Conservation (phyloP, 1,140 invertebrate species). For the Drosophila bocki region DNA sequence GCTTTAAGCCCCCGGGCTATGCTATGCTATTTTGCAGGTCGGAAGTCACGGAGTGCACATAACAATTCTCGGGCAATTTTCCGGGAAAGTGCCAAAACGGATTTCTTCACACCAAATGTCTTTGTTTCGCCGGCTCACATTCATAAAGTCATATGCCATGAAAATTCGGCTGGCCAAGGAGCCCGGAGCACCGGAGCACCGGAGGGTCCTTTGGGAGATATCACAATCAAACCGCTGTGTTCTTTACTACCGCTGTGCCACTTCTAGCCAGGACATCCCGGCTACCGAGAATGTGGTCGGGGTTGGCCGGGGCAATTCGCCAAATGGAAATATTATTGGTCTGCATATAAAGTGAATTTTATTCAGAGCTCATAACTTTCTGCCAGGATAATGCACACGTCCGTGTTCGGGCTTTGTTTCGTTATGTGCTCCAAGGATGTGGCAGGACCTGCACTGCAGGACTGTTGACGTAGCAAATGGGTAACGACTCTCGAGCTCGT, state of each 20-base stretch:
- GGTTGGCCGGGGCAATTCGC: constrained; percentile 56
- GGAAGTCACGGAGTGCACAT: constrained; percentile 64
- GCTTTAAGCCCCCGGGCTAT: constrained; percentile 12
- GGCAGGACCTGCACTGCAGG: constrained; percentile 8
- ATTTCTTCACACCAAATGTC: constrained; percentile 66
- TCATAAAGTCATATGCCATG: constrained; percentile 76
- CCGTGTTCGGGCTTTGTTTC: constrained; percentile 3
- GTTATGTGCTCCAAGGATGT: background rate
- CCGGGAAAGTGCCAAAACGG: constrained; percentile 69
- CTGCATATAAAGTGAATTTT: constrained; percentile 78
- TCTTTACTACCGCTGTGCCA: constrained; percentile 44
- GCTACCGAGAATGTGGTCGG: constrained; percentile 20
- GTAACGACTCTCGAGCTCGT: constrained; percentile 27
- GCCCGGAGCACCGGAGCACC: constrained; percentile 4
- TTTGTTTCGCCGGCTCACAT: constrained; percentile 39
- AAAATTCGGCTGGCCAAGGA: constrained; percentile 42
- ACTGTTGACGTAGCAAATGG: constrained; percentile 46
- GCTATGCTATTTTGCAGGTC: background rate
- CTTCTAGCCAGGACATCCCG: constrained; percentile 16
- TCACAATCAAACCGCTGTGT: constrained; percentile 61
- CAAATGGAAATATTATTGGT: constrained; percentile 82
- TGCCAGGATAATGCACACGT: constrained; percentile 45
- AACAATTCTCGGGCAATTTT: constrained; percentile 72
- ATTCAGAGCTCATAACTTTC: constrained; percentile 57
- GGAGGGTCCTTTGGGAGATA: constrained; percentile 50